These are phyloP conservation scores for Meloidogyne exigua DNA, from an alignment of 1,140 invertebrate species.

Conservation along the genomic window DNA sequence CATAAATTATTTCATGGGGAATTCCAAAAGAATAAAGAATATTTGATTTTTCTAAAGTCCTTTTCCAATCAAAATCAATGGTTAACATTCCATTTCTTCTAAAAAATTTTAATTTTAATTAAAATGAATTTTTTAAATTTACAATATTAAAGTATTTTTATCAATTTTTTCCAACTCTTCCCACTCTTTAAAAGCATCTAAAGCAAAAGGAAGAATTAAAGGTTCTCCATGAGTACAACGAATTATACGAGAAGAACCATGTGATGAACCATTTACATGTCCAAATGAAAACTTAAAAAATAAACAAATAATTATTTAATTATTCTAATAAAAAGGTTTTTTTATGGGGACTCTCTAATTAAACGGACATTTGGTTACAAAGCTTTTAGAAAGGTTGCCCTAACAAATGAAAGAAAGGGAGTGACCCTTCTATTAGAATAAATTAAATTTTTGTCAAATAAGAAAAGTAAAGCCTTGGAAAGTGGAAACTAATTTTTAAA, in stretches of 20 bases:
- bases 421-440: too few relatives aligned
- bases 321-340: conserved; percentile 13
- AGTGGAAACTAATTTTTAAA: background rate
- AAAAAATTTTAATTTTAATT: conserved; percentile 10
- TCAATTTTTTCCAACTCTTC: conserved; percentile 29
- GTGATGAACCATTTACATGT: conserved; percentile 43
- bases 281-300: conserved; percentile 33
- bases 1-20: conserved; percentile 23
- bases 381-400: too few relatives aligned
- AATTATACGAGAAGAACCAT: conserved; percentile 49
- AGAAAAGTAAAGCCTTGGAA: too few relatives aligned
- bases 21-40: conserved; percentile 35
- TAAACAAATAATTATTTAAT: background rate
- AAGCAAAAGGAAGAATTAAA: conserved; percentile 44
- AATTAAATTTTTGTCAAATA: too few relatives aligned
- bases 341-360: background rate
- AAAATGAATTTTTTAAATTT: background rate
- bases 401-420: too few relatives aligned
- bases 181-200: conserved; percentile 40
- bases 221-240: conserved; percentile 37
- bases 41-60: conserved; percentile 29
- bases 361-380: background rate
- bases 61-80: conserved; percentile 26
- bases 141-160: conserved; percentile 20
- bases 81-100: conserved; percentile 51